These are phyloP conservation scores for Hippocampus kuda DNA, from an alignment of 2,797 vertebrate species.

Conservation along the genomic window DNA sequence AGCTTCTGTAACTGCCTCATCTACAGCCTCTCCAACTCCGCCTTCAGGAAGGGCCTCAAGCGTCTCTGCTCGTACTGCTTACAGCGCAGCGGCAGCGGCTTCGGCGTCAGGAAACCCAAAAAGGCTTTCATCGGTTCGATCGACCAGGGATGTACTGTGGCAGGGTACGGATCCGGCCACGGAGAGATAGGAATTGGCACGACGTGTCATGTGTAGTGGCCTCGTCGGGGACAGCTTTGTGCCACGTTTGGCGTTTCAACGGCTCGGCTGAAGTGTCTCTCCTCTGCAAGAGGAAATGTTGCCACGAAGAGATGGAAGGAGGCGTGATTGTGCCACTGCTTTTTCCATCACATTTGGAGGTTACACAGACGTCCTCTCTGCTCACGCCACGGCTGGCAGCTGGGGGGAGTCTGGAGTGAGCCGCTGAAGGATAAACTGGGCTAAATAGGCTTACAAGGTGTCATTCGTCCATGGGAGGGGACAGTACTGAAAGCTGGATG, in stretches of 20 bases:
- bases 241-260: slow-evolving; percentile 22
- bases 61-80: slow-evolving; percentile 86
- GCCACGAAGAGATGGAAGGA: slow-evolving; percentile 24
- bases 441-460: background rate
- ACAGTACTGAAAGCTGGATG: slow-evolving; percentile 9
- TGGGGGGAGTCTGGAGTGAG: slow-evolving; percentile 18
- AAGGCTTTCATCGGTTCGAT: slow-evolving; percentile 67
- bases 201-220: slow-evolving; percentile 63
- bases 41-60: slow-evolving; percentile 92
- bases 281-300: slow-evolving; percentile 25
- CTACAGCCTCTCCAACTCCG: slow-evolving; percentile 97
- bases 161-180: slow-evolving; percentile 42
- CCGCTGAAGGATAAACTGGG: slow-evolving; percentile 12
- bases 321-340: slow-evolving; percentile 22
- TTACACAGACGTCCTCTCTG: slow-evolving; percentile 29
- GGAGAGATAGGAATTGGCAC: slow-evolving; percentile 50
- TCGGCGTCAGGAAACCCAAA: slow-evolving; percentile 60
- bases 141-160: slow-evolving; percentile 54
- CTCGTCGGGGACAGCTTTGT: slow-evolving; percentile 10
- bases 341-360: slow-evolving; percentile 32
- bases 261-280: slow-evolving; percentile 17
- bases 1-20: slow-evolving; percentile 99
- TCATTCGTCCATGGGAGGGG: slow-evolving; percentile 6
- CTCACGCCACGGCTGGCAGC: slow-evolving; percentile 27
- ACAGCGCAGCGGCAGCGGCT: slow-evolving; percentile 58